A percentile compares a stretch with the other conserved stretches of the same genome.
These are phyloP conservation scores for Leptinotarsa haldemani DNA, from an alignment of 2,888 invertebrate species.

Conservation along the genomic window DNA sequence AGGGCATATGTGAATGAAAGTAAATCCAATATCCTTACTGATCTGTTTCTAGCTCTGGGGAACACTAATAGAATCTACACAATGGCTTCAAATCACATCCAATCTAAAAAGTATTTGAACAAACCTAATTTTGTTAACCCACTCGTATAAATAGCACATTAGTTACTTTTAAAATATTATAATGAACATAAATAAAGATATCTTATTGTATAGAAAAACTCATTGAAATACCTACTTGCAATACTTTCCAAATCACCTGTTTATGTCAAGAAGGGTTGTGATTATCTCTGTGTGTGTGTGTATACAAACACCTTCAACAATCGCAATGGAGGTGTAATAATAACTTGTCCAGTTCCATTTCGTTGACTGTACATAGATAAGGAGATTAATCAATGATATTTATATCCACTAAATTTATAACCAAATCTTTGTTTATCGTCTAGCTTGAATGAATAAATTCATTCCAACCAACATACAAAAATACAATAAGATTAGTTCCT, in stretches of 20 bases:
- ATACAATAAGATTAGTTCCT: no score
- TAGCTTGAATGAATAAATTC: background rate
- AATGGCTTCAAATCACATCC: constrained; percentile 47
- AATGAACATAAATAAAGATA: background rate
- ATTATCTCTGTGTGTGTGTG: background rate
- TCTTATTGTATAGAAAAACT: background rate
- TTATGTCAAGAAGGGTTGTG: background rate
- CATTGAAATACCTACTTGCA: background rate
- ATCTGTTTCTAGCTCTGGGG: constrained; percentile 55
- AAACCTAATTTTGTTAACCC: constrained; percentile 51
- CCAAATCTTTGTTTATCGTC: background rate
- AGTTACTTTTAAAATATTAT: background rate
- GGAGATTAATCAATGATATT: background rate
- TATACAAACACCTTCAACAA: constrained; percentile 1
- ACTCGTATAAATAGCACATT: constrained; percentile 10
- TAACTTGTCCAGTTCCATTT: background rate
- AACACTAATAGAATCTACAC: constrained; percentile 53
- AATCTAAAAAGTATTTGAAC: constrained; percentile 47
- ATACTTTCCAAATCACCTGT: background rate
- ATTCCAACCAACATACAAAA: no score
- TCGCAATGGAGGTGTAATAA: background rate
- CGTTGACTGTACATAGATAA: background rate
- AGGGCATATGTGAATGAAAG: constrained; percentile 55
- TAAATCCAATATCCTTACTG: constrained; percentile 52
- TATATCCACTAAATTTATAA: background rate